These are phyloP conservation scores for Ahaetulla prasina DNA, from an alignment of 2,113 vertebrate genomes.

Conservation along the genomic window DNA sequence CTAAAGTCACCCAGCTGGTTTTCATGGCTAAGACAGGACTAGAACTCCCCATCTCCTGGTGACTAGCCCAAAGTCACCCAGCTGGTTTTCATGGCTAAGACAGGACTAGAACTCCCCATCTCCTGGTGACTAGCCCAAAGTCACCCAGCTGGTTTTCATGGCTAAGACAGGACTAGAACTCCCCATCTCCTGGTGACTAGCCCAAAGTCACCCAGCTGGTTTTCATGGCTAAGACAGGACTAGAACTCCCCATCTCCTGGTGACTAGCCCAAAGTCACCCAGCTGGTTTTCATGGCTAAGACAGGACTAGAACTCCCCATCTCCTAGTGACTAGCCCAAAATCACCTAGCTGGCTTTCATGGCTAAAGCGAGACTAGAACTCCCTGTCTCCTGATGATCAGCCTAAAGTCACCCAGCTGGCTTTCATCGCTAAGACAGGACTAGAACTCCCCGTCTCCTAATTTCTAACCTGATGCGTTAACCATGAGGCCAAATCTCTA, in stretches of 20 bases:
- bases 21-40: background rate
- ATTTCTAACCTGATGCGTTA: background rate
- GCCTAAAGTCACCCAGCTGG: background rate
- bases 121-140: background rate
- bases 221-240: background rate
- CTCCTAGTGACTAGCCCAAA: background rate
- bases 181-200: no score
- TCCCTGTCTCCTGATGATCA: background rate
- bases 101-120: fast-evolving
- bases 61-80: no score
- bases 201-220: background rate
- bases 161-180: background rate
- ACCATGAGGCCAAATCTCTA: background rate
- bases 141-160: background rate
- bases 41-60: background rate
- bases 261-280: no score
- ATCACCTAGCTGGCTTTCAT: background rate
- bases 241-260: background rate
- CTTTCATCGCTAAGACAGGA: background rate
- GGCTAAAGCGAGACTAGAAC: background rate
- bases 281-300: background rate
- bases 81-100: background rate
- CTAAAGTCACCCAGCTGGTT: background rate
- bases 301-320: background rate
- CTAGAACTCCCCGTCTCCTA: background rate